These are phyloP conservation scores for Stegodyphus mimosarum DNA, from an alignment of 1,140 invertebrate genomes.

Conservation along the genomic window DNA sequence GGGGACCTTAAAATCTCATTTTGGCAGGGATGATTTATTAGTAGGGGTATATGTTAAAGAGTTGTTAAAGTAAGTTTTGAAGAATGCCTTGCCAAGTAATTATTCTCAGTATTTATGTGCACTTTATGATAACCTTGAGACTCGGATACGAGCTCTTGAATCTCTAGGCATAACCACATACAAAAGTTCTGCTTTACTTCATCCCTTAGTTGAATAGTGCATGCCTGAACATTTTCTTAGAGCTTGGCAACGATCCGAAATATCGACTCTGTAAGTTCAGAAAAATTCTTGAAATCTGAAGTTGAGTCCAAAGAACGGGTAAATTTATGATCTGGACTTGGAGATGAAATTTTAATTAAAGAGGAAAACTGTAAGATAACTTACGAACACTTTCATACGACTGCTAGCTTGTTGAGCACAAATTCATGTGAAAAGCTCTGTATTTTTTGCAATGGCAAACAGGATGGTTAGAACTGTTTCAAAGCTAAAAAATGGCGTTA, in stretches of 20 bases:
- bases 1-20: slow-evolving; percentile 48
- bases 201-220: slow-evolving; percentile 66
- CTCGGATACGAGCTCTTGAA: slow-evolving; percentile 65
- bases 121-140: slow-evolving; percentile 64
- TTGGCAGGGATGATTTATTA: slow-evolving; percentile 60
- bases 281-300: slow-evolving; percentile 22
- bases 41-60: slow-evolving; percentile 63
- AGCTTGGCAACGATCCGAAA: slow-evolving; percentile 62
- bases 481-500: neutral
- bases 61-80: slow-evolving; percentile 18
- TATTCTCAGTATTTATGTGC: neutral
- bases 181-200: slow-evolving; percentile 65
- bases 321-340: neutral
- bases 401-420: slow-evolving; percentile 12
- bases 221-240: slow-evolving; percentile 65
- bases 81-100: neutral
- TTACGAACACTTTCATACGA: too few species aligned
- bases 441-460: slow-evolving; percentile 9
- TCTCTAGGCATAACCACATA: slow-evolving; percentile 64
- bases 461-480: neutral
- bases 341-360: neutral
- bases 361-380: too few species aligned
- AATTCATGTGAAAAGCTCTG: neutral
- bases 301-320: neutral
- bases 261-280: slow-evolving; percentile 5